Percentiles rank a stretch among this genome's conserved stretches.
Evolutionary conservation across 2,888 invertebrate species (phyloP).

Genomic region (Calliopum simillimum): DNA sequence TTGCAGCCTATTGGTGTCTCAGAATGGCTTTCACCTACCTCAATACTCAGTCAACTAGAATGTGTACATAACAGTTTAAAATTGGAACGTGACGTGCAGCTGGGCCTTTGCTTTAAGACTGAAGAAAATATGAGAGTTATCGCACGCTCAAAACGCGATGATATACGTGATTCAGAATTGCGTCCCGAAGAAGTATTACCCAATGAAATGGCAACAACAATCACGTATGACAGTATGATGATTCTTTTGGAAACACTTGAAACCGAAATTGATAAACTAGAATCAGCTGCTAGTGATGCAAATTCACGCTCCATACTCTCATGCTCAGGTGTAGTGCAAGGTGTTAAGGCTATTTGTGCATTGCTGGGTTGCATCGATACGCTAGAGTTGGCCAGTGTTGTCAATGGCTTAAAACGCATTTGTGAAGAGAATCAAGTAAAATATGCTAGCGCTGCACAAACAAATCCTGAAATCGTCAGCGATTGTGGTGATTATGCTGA

Average conservation of each 20-base stretch:
- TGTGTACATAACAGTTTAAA: constrained; percentile 95
- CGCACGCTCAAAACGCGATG: constrained; percentile 85
- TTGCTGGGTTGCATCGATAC: constrained; percentile 91
- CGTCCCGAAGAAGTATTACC: constrained; percentile 84
- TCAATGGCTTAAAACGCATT: constrained; percentile 69
- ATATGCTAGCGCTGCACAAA: constrained; percentile 48
- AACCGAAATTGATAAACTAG: constrained; percentile 82
- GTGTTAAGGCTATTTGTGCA: constrained; percentile 92
- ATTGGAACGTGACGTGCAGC: constrained; percentile 86
- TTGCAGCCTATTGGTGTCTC: constrained; percentile 77
- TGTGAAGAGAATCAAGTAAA: constrained; percentile 62
- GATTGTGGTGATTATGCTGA: constrained; percentile 79
- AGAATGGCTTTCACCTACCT: constrained; percentile 89
- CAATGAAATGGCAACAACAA: constrained; percentile 77
- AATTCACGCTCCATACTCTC: constrained; percentile 71
- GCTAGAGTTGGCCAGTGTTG: constrained; percentile 82
- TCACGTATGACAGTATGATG: constrained; percentile 85
- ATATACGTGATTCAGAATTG: constrained; percentile 80
- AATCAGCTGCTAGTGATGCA: constrained; percentile 73
- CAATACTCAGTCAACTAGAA: constrained; percentile 88
- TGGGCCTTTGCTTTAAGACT: constrained; percentile 76
- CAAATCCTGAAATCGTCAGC: constrained; percentile 74
- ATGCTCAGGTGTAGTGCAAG: constrained; percentile 84
- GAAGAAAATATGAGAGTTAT: constrained; percentile 77
- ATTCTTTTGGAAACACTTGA: constrained; percentile 87